Evolutionary conservation across 2,113 vertebrate species (phyloP), one percentile per base, ranked within the genome.

Genomic region (Psephotus haematonotus): DNA sequence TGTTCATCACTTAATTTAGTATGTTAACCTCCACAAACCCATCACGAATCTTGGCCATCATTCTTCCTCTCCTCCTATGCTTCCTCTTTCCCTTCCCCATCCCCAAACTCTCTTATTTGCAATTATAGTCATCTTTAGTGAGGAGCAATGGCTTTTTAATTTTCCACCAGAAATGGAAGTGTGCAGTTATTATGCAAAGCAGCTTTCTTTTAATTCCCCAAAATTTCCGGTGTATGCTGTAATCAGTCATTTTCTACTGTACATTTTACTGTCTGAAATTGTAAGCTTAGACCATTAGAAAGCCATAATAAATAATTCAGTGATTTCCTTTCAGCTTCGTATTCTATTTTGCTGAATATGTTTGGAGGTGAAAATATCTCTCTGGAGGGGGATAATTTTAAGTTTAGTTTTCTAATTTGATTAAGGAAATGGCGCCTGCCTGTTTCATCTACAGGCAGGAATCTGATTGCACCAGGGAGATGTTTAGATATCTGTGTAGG

Each of bases 331-430:
- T 93, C 90, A 93, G 87, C 88, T 95, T 97, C 91, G 69, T 92
- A 92, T 80, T 90, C 87, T 63, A 71, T 95, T 96, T 93, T 95
- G 88, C 81, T 79, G 89, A 75, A 55, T 92, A 81, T 91, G 62
- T 96, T 96, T 87, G 77, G 97, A 97, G 96, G 87, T 96, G 91
- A 92, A 97, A 97, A 96, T 96, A 88, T 96, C 82, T 84, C 97
- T 97, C 98, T 88, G 63, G 97, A 95, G 98, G 91, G 93, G 59
- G 92, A 96, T 96, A 96, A 53, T 81, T 70, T 97, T 96, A 94
- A 90, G 82, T 97, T 98, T 35, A 23, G 96, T 95, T 98, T 97
- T 96, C 95, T 97, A 96, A 97, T 98, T 97, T 95, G 96, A 98
- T 96, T 95, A 96, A 97, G 95, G 97, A 98, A 97, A 94, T 6